Base-by-base conservation (phyloP, 2,113 vertebrate species). In the Anoura caudifer region DNA sequence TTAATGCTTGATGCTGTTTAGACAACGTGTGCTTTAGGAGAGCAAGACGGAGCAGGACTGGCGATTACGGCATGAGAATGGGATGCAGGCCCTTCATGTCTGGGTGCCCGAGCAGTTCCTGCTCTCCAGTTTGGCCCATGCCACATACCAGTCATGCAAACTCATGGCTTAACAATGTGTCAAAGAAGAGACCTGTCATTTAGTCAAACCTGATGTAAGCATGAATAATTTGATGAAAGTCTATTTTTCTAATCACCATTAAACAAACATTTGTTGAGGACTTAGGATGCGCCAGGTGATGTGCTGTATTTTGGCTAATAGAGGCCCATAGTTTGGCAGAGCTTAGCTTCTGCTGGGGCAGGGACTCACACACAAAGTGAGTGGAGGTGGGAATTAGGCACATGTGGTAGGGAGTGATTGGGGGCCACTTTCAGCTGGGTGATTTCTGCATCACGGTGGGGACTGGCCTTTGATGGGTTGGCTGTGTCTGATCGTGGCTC, bases 31-130 rank as follows among this genome's bases (percentile, higher is more conserved):
- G 79, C 93, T 90, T 94, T 72, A n/a, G 28, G 84, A 79, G 56
- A 97, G 91, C 97, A 97, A 97, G 97, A 97, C 24, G 4, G 96
- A 93, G 96, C 97, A 97, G 89, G 96, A 91, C 82, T 7, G 9
- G 91, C 31, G 72, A 80, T 93, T 81, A 94, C 28, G 15, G 88
- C 95, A 95, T 86, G 81, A 91, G 69, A 80, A 95, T 84, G 56
- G 79, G 97, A 91, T 89, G 89, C 80, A 36, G 43, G 72, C 4
- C 45, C 47, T 16, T 95, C 10, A 0, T 0, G 3, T 82, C 84
- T 61, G 56, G 82, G 70, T 86, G 38, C 33, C 73, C 52, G 69
- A 91, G 70, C 26, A 36, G 47, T 87, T 97, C 63, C 67, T 14
- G 3, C 24, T 28, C 72, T 95, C n/a, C 2, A 1, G 26, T 77